Evolutionary conservation across 23 tunicate genomes (phyloP).

Genomic region (Ciona savignyi): DNA sequence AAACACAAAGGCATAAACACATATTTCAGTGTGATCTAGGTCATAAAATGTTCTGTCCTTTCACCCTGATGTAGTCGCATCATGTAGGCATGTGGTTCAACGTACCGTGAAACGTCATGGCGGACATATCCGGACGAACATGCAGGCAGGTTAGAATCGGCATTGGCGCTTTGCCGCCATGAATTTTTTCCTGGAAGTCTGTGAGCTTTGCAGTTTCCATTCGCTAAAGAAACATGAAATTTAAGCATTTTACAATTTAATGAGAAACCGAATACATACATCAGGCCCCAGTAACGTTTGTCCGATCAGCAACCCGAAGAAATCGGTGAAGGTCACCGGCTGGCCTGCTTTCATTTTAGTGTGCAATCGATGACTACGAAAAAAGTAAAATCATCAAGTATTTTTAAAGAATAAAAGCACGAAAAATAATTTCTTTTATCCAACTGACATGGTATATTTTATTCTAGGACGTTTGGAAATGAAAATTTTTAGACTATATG

Average conservation of each 20-base stretch:
- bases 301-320: slow-evolving; percentile 77
- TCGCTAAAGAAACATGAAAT: slow-evolving; percentile 23
- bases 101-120: slow-evolving; percentile 85
- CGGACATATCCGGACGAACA: slow-evolving; percentile 79
- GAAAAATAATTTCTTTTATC: too few species aligned
- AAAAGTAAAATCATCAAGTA: too few species aligned
- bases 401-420: too few species aligned
- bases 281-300: slow-evolving; percentile 49
- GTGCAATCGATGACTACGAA: slow-evolving; percentile 40
- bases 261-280: slow-evolving; percentile 21
- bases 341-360: slow-evolving; percentile 61
- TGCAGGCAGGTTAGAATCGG: slow-evolving; percentile 89
- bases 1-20: too few species aligned
- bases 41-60: too few species aligned
- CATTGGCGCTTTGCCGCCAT: slow-evolving; percentile 56
- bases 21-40: too few species aligned
- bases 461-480: too few species aligned
- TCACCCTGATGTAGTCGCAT: too few species aligned
- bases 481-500: too few species aligned
- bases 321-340: slow-evolving; percentile 84
- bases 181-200: slow-evolving; percentile 60
- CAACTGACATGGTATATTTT: too few species aligned
- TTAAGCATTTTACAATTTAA: background rate
- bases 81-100: too few species aligned
- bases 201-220: slow-evolving; percentile 71